Evolutionary conservation across 2,797 vertebrate species (phyloP).

Genomic region (Phrynocephalus vlangalii): DNA sequence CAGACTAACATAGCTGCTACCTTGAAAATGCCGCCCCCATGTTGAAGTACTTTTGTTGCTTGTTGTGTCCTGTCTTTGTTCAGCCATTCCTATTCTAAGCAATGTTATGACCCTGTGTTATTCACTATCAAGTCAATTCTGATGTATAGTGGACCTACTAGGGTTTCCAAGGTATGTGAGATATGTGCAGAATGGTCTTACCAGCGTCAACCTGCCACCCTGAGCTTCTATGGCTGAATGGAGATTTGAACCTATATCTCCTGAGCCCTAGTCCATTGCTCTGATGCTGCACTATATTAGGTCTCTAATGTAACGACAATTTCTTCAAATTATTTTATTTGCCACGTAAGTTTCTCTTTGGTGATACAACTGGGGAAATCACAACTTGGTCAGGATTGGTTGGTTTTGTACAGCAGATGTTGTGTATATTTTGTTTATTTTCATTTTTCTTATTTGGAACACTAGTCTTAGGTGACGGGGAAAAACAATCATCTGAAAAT

Average conservation of each 20-base stretch:
- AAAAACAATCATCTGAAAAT: slow-evolving; percentile 63
- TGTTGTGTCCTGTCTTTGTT: neutral
- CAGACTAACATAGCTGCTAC: no score
- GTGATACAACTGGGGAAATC: neutral
- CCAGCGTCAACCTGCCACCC: no score
- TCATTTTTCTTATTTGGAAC: slow-evolving; percentile 55
- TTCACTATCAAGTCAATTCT: no score
- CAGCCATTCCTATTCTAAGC: neutral
- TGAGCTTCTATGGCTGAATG: no score
- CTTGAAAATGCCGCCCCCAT: no score
- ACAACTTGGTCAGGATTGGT: neutral
- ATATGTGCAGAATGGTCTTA: no score
- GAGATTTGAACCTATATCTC: no score
- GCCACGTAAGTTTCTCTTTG: neutral
- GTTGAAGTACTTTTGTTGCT: neutral
- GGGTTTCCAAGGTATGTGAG: no score
- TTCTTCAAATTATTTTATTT: neutral
- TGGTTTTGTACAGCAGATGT: neutral
- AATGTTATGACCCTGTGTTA: neutral
- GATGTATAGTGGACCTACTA: no score
- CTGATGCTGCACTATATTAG: neutral
- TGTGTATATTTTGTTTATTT: slow-evolving; percentile 27
- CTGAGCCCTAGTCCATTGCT: neutral
- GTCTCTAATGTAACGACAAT: neutral
- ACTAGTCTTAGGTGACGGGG: slow-evolving; percentile 51